Base-by-base conservation (phyloP, 92 coral and sea anemone genomes). In the Zoanthus sansibaricus region DNA sequence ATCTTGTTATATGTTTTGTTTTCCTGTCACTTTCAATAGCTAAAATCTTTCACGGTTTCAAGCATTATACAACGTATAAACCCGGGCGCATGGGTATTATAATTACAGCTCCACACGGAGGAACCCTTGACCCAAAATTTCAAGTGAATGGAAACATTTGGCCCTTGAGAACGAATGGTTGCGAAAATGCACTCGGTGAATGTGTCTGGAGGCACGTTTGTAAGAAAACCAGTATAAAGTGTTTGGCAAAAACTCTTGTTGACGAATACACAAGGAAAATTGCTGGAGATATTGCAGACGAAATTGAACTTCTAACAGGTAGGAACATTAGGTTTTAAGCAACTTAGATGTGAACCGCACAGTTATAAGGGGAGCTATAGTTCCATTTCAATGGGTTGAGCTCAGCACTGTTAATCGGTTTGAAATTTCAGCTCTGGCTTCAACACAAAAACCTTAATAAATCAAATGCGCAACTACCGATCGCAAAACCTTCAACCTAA, bases 221-320 rank as follows among this genome's bases (percentile, higher is more conserved):
- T 45, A 21, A 33, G 6, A 56, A 16, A n/a, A 3, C 42, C 9
- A 76, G 88, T 30, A 18, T 16, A 6, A 44, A 75, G 3, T 86
- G 88, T 62, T 7, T 45, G 54, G 76, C 62, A 25, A 59, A 20
- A 33, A 75, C 31, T 21, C 46, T 25, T 31, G 75, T 48, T 46
- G 88, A 86, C 9, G 21, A 64, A 25, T 44, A n/a, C 13, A 76
- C 88, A 0, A 16, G 6, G 33, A 13, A 31, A 62, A 76, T 86
- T 76, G 88, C 88, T 46, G n/a, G 79, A 62, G 88, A 86, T 25
- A 86, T 86, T 55, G 83, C 76, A 8, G 72, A 75, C 31, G 88
- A 68, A 42, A 75, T 86, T 31, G 46, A 61, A 48, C 32, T 44
- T 48, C 13, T 76, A 13, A 62, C 83, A 75, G 88, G 88, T 86